Evolutionary conservation across 1,140 invertebrate species (phyloP), one percentile per base, ranked within the genome.

Genomic region (Phthorimaea operculella): DNA sequence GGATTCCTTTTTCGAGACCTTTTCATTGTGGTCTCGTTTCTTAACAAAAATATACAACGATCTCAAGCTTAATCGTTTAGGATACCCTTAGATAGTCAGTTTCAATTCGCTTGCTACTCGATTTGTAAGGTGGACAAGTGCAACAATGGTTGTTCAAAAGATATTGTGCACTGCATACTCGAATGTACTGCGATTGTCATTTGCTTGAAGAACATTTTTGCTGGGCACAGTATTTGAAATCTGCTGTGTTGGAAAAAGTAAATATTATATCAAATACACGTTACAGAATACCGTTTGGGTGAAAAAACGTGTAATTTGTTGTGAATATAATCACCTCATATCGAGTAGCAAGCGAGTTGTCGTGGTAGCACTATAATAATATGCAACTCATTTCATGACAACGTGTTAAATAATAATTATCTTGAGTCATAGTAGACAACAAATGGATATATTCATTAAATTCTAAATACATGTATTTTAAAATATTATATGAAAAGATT

Each of bases 401-500:
- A 39, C 36, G 36, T 39, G 15, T 47, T 9, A 47, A 16, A 15
- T 15, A 15, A 47, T 9, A 15, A 16, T 47, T 47, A 47, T 47
- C 44, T 47, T 47, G 44, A 9, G 44, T 47, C 14, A 58, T 69
- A 72, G 64, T 15, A 47, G 4, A 9, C 44, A 47, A 47, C 15
- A 52, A 61, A 62, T 14, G 33, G 33, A 66, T 63, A 64, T 59
- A 60, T 55, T 59, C 50, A 64, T 60, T 63, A 66, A 66, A 74
- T 73, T 74, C 72, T 72, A 75, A 76, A 72, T 76, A 64, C 52
- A 50, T 68, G 63, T 64, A 58, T 55, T 67, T 63, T 59, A 57
- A 65, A 63, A 54, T 64, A 61, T 58, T 54, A 63, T 54, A 58
- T 59, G 28, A 57, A 62, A 60, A 47, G 44, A 15, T 47, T 63